Conservation (phyloP, 2,888 invertebrate species). For the Drosophila cracens region DNA sequence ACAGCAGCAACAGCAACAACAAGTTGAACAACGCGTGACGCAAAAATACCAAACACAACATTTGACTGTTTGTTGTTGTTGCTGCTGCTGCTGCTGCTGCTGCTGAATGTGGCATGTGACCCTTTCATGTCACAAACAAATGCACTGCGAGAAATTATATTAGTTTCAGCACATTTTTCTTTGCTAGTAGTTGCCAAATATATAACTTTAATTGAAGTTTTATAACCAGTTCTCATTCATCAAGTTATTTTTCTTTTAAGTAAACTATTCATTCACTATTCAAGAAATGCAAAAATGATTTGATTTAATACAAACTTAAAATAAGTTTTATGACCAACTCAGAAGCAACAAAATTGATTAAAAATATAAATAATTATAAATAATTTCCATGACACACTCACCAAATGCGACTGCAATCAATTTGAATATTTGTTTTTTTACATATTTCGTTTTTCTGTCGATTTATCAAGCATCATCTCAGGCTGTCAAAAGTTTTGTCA, state of each 20-base stretch:
- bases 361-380: not conserved
- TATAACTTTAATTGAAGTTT: not conserved
- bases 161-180: not conserved
- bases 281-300: not conserved
- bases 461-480: constrained; percentile 17
- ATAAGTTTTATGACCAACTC: not conserved
- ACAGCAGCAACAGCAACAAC: constrained; percentile 39
- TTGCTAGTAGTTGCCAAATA: not conserved
- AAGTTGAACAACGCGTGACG: constrained; percentile 79
- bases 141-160: constrained; percentile 52
- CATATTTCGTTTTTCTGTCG: not conserved
- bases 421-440: not conserved
- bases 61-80: constrained; percentile 62
- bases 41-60: constrained; percentile 79
- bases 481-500: constrained; percentile 46
- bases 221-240: not conserved
- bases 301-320: not conserved
- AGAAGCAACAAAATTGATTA: not conserved
- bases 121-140: constrained; percentile 61
- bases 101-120: constrained; percentile 60
- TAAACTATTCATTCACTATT: not conserved
- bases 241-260: not conserved
- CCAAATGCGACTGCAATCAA: not conserved
- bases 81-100: constrained; percentile 29
- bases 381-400: not conserved